Evolutionary conservation across 2,888 invertebrate species (phyloP), one percentile per base, ranked within the genome.

Genomic region (Amphipoea lucens): DNA sequence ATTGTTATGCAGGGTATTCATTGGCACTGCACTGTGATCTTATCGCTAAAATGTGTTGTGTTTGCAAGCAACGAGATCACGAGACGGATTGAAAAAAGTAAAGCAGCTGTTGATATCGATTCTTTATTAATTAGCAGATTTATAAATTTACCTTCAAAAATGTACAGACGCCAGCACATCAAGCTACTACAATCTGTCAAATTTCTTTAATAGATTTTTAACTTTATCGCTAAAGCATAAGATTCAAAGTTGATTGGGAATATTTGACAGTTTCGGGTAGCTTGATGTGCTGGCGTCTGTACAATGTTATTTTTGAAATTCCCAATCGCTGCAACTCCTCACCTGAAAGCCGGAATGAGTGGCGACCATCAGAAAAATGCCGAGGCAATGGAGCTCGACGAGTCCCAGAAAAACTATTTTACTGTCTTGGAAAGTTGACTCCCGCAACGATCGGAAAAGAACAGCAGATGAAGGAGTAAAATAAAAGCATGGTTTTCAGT

Each of bases 1-100:
- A 86, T 86, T 75, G 83, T 75, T 78, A 73, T 48, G 42, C 73
- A 42, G 54, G 23, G 42, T 45, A 66, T 62, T 74, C 48, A 40
- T 57, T 29, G 29, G 60, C 40, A 57, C 2, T 69, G 69, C 57
- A n/a, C 12, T 17, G 36, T 36, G 68, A 51, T 71, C 4, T 40
- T 75, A 69, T 85, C 48, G 68, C 54, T 54, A 40, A 17, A 84
- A 57, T 42, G 29, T 54, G 57, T 1, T 20, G 36, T 66, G 51
- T 57, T 36, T 67, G 57, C 65, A 84, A 62, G 42, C 23, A 42
- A 45, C 45, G 62, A 66, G 65, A 66, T 48, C 72, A 40, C 20
- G 20, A 51, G 11, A 14, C 11, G 6, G 29, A 63, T 20, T 62
- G 7, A 63, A 67, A 79, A 45, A 51, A 20, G 12, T 23, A 20